Conservation (phyloP, 2,888 invertebrate species). For the Drosophila paramelanica region DNA sequence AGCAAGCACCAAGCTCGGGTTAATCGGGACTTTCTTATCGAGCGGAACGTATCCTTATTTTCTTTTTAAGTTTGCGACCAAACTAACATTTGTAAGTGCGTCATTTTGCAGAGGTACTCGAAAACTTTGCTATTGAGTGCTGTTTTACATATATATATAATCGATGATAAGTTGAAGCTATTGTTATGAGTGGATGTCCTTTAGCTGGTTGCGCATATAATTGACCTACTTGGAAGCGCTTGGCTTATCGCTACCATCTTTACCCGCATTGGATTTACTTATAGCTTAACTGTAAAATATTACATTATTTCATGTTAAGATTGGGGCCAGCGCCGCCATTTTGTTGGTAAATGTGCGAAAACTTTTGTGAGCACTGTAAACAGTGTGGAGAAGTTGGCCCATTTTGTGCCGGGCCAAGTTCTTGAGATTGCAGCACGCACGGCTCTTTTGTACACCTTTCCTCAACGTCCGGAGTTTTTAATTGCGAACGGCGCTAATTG, state of each 20-base stretch:
- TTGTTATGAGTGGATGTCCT: conserved; percentile 29
- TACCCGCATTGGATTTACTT: conserved; percentile 53
- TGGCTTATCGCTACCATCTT: conserved; percentile 60
- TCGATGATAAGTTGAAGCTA: conserved; percentile 44
- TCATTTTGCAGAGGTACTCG: conserved; percentile 56
- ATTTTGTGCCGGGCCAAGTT: conserved; percentile 48
- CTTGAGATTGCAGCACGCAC: conserved; percentile 63
- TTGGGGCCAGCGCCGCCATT: conserved; percentile 70
- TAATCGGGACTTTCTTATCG: background rate
- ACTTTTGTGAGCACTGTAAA: conserved; percentile 51
- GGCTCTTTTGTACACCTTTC: conserved; percentile 10
- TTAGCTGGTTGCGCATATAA: conserved; percentile 65
- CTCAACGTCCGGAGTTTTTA: conserved; percentile 32
- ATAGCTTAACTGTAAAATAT: conserved; percentile 68
- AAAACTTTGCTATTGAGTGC: conserved; percentile 46
- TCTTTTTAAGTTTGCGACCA: conserved; percentile 17
- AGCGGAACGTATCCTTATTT: conserved; percentile 8
- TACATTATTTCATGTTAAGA: conserved; percentile 70
- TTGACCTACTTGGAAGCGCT: conserved; percentile 67
- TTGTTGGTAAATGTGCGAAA: conserved; percentile 57
- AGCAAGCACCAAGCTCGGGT: conserved; percentile 6
- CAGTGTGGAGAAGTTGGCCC: conserved; percentile 71
- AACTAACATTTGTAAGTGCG: conserved; percentile 62
- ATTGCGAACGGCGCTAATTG: conserved; percentile 51
- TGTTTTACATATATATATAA: conserved; percentile 45